These are phyloP conservation scores for Elephas maximus DNA, from an alignment of 2,113 vertebrate species.

Conservation along the genomic window DNA sequence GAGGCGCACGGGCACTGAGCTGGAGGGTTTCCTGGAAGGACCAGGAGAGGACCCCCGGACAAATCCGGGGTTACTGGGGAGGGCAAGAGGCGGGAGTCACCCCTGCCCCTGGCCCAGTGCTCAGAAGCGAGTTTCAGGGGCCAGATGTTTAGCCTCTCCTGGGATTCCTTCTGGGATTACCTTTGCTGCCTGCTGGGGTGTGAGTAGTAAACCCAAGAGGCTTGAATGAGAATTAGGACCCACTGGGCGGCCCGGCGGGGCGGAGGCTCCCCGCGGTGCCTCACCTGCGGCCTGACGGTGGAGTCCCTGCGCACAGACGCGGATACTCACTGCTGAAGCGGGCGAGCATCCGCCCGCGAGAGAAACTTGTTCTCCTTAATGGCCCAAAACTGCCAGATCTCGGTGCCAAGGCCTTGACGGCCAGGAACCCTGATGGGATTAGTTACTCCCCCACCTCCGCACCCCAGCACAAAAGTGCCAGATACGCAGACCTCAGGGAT, in stretches of 20 bases:
- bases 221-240: not conserved
- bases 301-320: not conserved
- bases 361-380: not conserved
- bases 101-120: fast-evolving
- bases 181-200: not conserved
- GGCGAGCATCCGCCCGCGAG: not conserved
- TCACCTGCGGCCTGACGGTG: not conserved
- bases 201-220: not conserved
- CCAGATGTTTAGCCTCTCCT: fast-evolving
- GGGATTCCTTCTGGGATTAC: not conserved
- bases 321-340: not conserved
- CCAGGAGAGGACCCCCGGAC: not conserved
- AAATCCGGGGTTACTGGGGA: not conserved
- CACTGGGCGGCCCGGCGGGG: not conserved
- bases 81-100: too few species aligned
- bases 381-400: not conserved
- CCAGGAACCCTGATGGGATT: not conserved
- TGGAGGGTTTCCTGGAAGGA: not conserved
- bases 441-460: not conserved
- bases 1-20: not conserved
- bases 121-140: not conserved
- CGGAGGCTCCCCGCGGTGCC: not conserved
- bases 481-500: not conserved
- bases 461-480: not conserved
- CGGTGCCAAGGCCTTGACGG: not conserved